Base-by-base conservation (phyloP, 2,888 invertebrate species). In the Agriopis marginaria region DNA sequence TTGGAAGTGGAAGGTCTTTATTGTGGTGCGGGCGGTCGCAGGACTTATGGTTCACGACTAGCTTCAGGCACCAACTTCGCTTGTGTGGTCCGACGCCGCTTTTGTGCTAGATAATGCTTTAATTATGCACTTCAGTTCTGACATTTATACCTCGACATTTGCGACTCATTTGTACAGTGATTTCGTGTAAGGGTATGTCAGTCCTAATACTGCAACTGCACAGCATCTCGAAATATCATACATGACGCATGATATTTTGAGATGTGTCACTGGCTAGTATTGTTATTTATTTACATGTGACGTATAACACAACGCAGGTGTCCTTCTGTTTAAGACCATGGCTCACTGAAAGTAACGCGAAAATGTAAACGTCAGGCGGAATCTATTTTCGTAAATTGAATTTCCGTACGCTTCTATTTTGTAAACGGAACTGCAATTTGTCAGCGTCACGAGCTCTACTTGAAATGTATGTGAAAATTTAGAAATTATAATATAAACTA, bases 11-110 rank as follows among this genome's bases (percentile, higher is more conserved):
- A 84, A 87, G 86, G 88, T 85, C 86, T 90, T 87, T 89, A 90
- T 89, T 85, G 83, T 83, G 80, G 83, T 76, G 78, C 79, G 81
- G 77, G 82, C 80, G 82, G 83, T 79, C 80, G 80, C 66, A 55
- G 79, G 84, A 88, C 86, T 91, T 89, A 88, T 84, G 81, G 90
- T 84, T 86, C 91, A 92, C 91, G 92, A 92, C 86, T 89, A 85
- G 89, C 91, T 91, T 73, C 77, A 69, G 91, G 91, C 91, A 75
- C 79, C 81, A 79, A 79, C 77, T 78, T 83, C 76, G 83, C 82
- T 80, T 87, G 92, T 91, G 92, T 91, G 92, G 91, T 90, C 92
- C 75, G 74, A 82, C 79, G 79, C 82, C 75, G 76, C 82, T 77
- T 85, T 85, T 84, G 77, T 83, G 77, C 74, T 66, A 75, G 75